Evolutionary conservation across 2,113 vertebrate species (phyloP).

Genomic region (Chrysochloris asiatica): DNA sequence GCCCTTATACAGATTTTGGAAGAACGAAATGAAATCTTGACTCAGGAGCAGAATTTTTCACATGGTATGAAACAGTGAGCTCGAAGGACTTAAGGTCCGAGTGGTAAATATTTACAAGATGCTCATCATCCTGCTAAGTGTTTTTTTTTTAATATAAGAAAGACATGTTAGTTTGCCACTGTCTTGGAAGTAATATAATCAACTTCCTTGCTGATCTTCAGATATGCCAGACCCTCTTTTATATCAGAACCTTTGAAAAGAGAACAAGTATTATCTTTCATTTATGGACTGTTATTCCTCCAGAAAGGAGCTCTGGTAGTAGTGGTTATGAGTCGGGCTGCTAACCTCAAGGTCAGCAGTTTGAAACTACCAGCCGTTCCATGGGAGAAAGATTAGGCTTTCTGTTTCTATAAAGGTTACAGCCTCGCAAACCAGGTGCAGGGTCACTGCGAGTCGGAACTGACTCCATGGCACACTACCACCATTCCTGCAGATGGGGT

Average conservation of each 20-base stretch:
- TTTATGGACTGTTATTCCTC: neutral
- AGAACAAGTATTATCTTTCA: neutral
- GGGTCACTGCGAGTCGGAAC: no score
- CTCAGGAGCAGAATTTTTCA: slow-evolving; percentile 81
- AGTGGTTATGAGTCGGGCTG: no score
- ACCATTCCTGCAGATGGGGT: no score
- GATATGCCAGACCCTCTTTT: neutral
- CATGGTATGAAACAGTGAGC: slow-evolving; percentile 84
- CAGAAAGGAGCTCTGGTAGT: no score
- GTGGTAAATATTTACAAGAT: neutral
- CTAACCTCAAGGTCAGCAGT: no score
- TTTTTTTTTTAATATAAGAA: no score
- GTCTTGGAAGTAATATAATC: neutral
- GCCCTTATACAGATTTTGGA: slow-evolving; percentile 95
- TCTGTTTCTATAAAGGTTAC: no score
- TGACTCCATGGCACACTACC: no score
- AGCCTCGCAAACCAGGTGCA: no score
- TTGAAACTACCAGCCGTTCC: no score
- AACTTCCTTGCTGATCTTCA: neutral
- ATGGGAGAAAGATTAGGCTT: no score
- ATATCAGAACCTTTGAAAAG: neutral
- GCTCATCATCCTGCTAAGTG: neutral
- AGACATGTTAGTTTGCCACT: neutral
- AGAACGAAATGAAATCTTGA: slow-evolving; percentile 91
- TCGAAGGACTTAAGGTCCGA: neutral